Evolutionary conservation across 2,888 invertebrate genomes (phyloP).

Genomic region (Leptopilina syphax): DNA sequence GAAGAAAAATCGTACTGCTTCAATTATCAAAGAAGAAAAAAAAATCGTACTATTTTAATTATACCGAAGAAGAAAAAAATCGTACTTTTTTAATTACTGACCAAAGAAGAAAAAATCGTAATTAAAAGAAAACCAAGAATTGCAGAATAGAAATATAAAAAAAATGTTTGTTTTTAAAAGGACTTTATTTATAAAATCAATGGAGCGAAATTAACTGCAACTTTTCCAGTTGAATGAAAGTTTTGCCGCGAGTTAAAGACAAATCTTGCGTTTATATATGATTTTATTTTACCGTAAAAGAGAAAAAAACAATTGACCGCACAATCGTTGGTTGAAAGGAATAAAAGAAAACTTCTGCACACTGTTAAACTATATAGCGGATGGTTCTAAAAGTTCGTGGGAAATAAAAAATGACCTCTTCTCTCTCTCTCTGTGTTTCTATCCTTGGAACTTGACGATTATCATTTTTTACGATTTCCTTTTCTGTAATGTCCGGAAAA

Average conservation of each 20-base stretch:
- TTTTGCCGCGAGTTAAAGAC: background rate
- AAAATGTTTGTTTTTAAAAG: background rate
- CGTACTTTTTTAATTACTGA: too few species aligned
- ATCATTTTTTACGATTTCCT: constrained; percentile 50
- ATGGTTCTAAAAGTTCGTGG: constrained; percentile 46
- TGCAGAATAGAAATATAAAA: background rate
- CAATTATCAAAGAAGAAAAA: too few species aligned
- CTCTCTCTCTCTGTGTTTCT: constrained; percentile 37
- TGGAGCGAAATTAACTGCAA: constrained; percentile 12
- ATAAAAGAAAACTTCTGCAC: constrained; percentile 7
- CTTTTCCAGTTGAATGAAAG: background rate
- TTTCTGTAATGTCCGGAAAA: constrained; percentile 3
- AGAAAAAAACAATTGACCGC: constrained; percentile 2
- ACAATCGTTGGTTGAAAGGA: constrained; percentile 3
- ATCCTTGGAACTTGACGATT: constrained; percentile 44
- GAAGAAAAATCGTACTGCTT: too few species aligned
- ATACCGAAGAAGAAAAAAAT: too few species aligned
- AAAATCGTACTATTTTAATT: too few species aligned
- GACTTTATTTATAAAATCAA: constrained; percentile 1
- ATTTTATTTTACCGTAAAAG: background rate
- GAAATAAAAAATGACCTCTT: constrained; percentile 46
- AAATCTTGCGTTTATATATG: background rate
- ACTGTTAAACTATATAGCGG: constrained; percentile 4
- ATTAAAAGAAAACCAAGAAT: too few species aligned
- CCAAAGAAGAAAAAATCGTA: too few species aligned